Conservation (phyloP, 2,888 invertebrate genomes). For the Drosophila mimetica region DNA sequence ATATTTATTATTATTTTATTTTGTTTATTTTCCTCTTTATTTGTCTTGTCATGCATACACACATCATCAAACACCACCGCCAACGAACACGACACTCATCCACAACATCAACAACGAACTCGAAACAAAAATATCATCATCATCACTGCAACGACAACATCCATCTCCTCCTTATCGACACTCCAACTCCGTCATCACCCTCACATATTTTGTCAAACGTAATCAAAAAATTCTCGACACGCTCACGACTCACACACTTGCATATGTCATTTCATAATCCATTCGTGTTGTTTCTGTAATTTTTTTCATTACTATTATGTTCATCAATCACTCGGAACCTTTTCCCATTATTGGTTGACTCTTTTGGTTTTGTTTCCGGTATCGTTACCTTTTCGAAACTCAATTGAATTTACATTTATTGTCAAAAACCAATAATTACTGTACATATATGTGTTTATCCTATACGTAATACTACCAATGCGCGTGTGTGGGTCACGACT, state of each 20-base stretch:
- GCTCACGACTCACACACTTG: conserved; percentile 40
- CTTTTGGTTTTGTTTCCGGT: conserved; percentile 66
- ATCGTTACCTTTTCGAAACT: conserved; percentile 63
- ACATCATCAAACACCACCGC: conserved; percentile 38
- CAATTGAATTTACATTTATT: conserved; percentile 69
- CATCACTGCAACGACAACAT: conserved; percentile 38
- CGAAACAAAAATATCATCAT: conserved; percentile 22
- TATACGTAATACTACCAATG: conserved; percentile 36
- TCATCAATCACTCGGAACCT: conserved; percentile 68
- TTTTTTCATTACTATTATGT: conserved; percentile 51
- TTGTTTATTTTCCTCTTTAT: conserved; percentile 35
- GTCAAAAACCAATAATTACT: conserved; percentile 59
- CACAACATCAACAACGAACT: conserved; percentile 27
- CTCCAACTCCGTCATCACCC: conserved; percentile 40
- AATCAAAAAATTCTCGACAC: conserved; percentile 65
- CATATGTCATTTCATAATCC: conserved; percentile 61
- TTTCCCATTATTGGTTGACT: conserved; percentile 50
- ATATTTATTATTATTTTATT: conserved; percentile 29
- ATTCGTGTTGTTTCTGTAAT: conserved; percentile 51
- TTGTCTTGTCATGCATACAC: conserved; percentile 35
- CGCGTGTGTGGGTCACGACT: conserved; percentile 61
- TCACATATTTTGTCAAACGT: conserved; percentile 34
- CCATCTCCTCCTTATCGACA: conserved; percentile 18
- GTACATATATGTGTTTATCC: conserved; percentile 55
- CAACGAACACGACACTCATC: conserved; percentile 34